Evolutionary conservation across 53 echinoderm and acorn worm species (phyloP).

Genomic region (Arbacia lixula): DNA sequence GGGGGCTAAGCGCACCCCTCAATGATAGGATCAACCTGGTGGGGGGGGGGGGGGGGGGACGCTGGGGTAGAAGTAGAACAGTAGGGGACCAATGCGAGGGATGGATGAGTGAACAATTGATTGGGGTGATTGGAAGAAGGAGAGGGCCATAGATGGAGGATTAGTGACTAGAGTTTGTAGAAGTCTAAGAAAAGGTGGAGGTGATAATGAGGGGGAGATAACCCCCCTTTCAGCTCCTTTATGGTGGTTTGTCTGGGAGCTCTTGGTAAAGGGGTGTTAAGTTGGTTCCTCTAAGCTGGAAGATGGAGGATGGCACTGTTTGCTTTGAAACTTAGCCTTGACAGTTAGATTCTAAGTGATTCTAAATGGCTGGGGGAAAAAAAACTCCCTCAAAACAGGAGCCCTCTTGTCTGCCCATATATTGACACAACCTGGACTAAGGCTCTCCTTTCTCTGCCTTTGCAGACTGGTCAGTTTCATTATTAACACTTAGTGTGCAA

Average conservation of each 20-base stretch:
- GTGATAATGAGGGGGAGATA: constrained; percentile 15
- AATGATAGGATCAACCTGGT: constrained; percentile 18
- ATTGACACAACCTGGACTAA: too few species aligned
- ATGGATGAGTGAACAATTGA: constrained; percentile 34
- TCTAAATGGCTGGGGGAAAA: too few species aligned
- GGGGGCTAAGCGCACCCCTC: constrained; percentile 13
- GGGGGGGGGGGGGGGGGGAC: not conserved
- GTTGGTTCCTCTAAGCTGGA: not conserved
- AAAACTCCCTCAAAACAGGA: too few species aligned
- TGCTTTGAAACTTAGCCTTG: not conserved
- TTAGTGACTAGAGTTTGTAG: too few species aligned
- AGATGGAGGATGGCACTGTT: not conserved
- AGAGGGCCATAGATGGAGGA: too few species aligned
- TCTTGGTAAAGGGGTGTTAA: constrained; percentile 23
- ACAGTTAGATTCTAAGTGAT: constrained; percentile 43
- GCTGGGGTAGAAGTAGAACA: not conserved
- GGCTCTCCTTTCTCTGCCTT: too few species aligned
- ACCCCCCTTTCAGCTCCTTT: not conserved
- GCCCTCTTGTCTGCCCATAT: too few species aligned
- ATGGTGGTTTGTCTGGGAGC: not conserved
- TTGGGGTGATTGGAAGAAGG: not conserved
- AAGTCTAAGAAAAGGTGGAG: not conserved
- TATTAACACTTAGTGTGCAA: too few species aligned
- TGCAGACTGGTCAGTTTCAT: too few species aligned
- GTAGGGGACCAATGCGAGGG: not conserved